Evolutionary conservation across 2,797 vertebrate genomes (phyloP), one percentile per base, ranked within the genome.

Genomic region (Falco biarmicus): DNA sequence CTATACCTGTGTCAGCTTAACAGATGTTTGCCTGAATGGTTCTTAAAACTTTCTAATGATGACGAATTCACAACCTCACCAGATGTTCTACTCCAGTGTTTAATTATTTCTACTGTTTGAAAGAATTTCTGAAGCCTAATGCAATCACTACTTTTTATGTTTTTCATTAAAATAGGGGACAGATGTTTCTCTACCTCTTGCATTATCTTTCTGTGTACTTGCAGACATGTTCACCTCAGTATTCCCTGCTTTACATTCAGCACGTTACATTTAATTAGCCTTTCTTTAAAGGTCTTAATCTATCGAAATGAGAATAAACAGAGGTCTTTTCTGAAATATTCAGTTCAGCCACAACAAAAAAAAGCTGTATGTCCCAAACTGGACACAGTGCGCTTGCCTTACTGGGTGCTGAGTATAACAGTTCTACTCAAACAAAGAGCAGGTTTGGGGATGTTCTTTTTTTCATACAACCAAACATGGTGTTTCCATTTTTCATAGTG

Each of bases 71-170:
- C 47, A 48, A 69, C 51, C 31, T 92, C 57, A 87, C 87, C 89
- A 93, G 92, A 94, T 94, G 91, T 80, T 95, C 64, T n/a, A 43
- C 50, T 77, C n/a, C 9, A 31, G 26, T 39, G 68, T 91, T 92
- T 93, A 93, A 95, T 95, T 91, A 91, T 47, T 32, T 61, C 61
- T 61, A 18, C 7, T 8, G 24, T 90, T 86, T 69, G 43, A 85
- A 91, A 90, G 54, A 54, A 88, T 86, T 94, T 93, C 83, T 86
- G 93, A 93, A 95, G 82, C 63, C 47, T 73, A 73, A 65, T 50
- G 70, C 63, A 73, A 88, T 82, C 29, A 39, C 39, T 91, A 8
- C 32, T 39, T 81, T 14, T 73, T 84, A 51, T 61, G 14, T n/a
- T 91, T 86, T 48, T 81, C 59, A 59, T 4, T 4, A 76, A 93